These are phyloP conservation scores for Hylaea fasciaria DNA, from an alignment of 2,888 invertebrate genomes.

Conservation along the genomic window DNA sequence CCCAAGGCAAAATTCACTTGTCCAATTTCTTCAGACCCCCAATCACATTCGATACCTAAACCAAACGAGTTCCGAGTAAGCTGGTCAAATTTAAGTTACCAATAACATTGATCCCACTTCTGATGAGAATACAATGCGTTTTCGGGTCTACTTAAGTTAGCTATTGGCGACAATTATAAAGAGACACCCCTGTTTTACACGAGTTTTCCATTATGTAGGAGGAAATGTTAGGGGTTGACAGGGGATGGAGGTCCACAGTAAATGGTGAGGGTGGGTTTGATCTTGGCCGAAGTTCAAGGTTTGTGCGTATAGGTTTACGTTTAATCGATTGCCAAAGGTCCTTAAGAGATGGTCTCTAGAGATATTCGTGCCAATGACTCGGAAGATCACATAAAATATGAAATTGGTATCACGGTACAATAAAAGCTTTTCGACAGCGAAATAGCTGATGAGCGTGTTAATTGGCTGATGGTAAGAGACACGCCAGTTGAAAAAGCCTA, in stretches of 20 bases:
- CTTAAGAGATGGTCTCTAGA: slow-evolving; percentile 9
- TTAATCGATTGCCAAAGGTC: slow-evolving; percentile 20
- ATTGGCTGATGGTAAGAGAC: no score
- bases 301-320: slow-evolving; percentile 20
- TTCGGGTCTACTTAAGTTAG: slow-evolving; percentile 5
- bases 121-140: slow-evolving; percentile 1
- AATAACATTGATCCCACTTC: slow-evolving; percentile 6
- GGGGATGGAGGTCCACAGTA: slow-evolving; percentile 21
- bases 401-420: no score
- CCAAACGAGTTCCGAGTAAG: slow-evolving; percentile 9
- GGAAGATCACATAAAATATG: not conserved
- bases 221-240: slow-evolving; percentile 16
- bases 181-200: slow-evolving; percentile 30
- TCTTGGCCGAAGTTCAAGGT: slow-evolving; percentile 33
- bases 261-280: slow-evolving; percentile 29
- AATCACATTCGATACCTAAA: not conserved
- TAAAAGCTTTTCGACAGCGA: no score
- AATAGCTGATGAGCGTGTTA: no score
- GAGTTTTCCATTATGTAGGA: slow-evolving; percentile 30
- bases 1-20: slow-evolving; percentile 13
- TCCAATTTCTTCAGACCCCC: slow-evolving; percentile 7
- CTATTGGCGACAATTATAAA: slow-evolving; percentile 19
- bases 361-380: slow-evolving; percentile 13
- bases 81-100: not conserved
- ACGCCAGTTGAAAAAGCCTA: no score